Evolutionary conservation across 2,113 vertebrate species (phyloP), one percentile per base, ranked within the genome.

Genomic region (Thunnus thynnus): DNA sequence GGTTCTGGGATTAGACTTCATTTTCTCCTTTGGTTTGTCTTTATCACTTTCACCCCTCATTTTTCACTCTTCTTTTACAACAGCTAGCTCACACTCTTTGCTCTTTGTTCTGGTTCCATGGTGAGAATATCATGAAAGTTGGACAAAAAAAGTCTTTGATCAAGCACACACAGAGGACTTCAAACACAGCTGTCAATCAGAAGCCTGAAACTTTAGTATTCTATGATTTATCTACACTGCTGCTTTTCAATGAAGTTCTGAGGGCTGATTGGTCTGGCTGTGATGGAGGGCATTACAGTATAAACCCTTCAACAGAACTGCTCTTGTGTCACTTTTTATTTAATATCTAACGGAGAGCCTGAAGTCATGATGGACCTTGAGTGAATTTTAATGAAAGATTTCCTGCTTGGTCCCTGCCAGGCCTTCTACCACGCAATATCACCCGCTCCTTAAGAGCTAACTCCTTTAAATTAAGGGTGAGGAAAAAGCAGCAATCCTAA

Each of bases 331-430:
- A 74, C 66, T 82, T 80, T 78, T 83, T 69, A 78, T 85, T 89
- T 61, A 69, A 67, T 85, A 86, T 88, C 82, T 78, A 61, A 69
- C 83, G 74, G 75, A 80, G 62, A 80, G 84, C 85, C 86, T 87
- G n/a, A 76, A 83, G 81, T 88, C 83, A 66, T 66, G 76, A 86
- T 67, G 78, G 86, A 70, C 75, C 16, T 69, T 90, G 80, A 91
- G 79, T 72, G 82, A 87, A 69, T 91, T 90, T 92, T 90, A 91
- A 92, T 92, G 85, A 90, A 91, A 93, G 90, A 92, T 92, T 93
- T 93, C 91, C 92, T 93, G 89, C 82, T 77, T 46, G 44, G 63
- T 82, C 27, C 55, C 82, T 83, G 84, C 76, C 80, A 82, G 82
- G 76, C 61, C 6, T 2, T 80, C 71, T 85, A 71, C 87, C 84